phyloP scores from a whole-genome alignment of 2,797 vertebrate species.

The Eulemur mongoz region DNA sequence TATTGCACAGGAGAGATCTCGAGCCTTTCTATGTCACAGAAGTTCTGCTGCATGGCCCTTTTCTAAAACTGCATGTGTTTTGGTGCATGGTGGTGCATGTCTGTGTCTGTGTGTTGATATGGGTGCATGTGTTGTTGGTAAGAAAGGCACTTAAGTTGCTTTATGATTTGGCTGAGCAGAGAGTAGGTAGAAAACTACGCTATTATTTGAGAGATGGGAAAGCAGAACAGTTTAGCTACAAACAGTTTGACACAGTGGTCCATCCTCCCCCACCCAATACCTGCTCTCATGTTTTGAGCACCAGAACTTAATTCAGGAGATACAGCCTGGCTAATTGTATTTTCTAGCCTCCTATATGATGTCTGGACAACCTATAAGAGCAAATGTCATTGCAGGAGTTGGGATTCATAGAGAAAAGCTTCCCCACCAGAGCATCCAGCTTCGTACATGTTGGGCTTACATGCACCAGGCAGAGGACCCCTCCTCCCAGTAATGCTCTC shows the following conservation, averaged over 20 bases:
- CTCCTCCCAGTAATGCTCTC: background rate
- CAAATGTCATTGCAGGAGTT: background rate
- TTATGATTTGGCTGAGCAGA: background rate
- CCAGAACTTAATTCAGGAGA: background rate
- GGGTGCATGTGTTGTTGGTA: accelerated
- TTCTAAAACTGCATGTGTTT: accelerated
- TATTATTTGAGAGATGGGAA: accelerated
- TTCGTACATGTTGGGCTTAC: background rate
- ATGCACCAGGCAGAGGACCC: accelerated
- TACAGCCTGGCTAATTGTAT: accelerated
- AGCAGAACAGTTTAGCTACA: background rate
- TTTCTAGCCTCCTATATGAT: background rate
- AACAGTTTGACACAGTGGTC: too few relatives aligned
- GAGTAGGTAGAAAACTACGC: background rate
- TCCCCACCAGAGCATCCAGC: background rate
- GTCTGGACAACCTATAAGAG: background rate
- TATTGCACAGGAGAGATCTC: accelerated
- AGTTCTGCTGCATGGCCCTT: accelerated
- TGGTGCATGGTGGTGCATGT: background rate
- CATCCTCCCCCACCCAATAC: background rate
- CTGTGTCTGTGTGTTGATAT: too few relatives aligned
- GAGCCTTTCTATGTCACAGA: accelerated
- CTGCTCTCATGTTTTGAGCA: background rate
- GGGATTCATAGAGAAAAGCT: background rate
- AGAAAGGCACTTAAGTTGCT: background rate